These are phyloP conservation scores for Crax fasciolata DNA, from an alignment of 2,797 vertebrate genomes.

Conservation along the genomic window DNA sequence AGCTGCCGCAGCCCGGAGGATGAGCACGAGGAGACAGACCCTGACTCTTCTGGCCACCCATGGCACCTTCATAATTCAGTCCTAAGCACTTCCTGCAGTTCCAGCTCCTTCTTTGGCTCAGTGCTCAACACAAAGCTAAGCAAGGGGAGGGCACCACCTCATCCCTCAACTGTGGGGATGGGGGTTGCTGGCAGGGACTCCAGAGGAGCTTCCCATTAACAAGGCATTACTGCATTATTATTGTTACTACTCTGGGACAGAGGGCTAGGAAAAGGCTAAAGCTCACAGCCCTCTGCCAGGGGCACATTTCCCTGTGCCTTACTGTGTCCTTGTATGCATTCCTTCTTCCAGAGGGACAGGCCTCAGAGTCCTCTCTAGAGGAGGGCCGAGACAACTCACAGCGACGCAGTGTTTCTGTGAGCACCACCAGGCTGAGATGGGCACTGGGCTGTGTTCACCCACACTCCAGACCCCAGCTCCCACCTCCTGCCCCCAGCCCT, in stretches of 20 bases:
- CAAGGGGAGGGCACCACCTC: neutral
- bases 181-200: neutral
- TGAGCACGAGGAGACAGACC: neutral
- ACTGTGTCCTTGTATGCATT: neutral
- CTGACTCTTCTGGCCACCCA: neutral
- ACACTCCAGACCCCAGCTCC: neutral
- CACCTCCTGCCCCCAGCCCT: neutral
- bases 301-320: neutral
- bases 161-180: neutral
- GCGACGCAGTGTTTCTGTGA: no score
- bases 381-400: no score
- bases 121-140: neutral
- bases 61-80: neutral
- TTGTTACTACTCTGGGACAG: neutral
- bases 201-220: neutral
- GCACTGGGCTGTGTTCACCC: neutral
- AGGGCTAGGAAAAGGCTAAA: neutral
- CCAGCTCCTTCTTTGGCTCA: neutral
- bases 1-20: neutral
- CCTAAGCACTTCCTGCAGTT: neutral
- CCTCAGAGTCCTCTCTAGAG: no score
- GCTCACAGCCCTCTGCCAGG: neutral
- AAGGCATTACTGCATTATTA: neutral
- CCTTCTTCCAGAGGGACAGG: neutral
- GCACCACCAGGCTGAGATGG: neutral